Base-by-base conservation (phyloP, 2,888 invertebrate genomes). In the Pomacea canaliculata region DNA sequence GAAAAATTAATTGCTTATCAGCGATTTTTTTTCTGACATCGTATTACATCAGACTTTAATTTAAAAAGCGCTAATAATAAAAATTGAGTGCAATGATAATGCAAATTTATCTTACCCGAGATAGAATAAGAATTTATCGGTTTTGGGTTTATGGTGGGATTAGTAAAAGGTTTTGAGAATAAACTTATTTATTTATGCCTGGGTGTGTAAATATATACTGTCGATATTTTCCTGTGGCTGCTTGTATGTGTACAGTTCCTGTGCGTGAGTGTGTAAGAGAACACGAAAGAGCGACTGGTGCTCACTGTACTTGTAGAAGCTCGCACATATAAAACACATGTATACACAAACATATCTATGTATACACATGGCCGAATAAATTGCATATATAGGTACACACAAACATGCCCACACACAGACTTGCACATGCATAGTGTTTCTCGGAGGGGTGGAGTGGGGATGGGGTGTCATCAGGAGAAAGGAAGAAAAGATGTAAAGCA, bases 391-490 rank as follows among this genome's bases (percentile, higher is more conserved):
- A 72, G 48, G 48, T 46, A 63, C 72, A 65, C 72, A 49, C 72
- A 72, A 63, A 49, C 72, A 72, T 63, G 63, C 72, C 63, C 72
- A 23, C 72, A 65, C 51, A 46, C 18, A 71, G 60, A 10, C 37
- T 23, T n/a, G 10, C 71, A 60, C 71, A 27, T 46, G 37, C 68
- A 10, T 37, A 46, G 9, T 19, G 12, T 27, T 37, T 19, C 19
- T 19, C 13, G 7, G 19, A n/a, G 4, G 23, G 16, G 63, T 12
- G 23, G 12, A 63, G 27, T 18, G 19, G 18, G 9, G 18, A 63
- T 23, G n/a, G 19, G 10, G n/a, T n/a, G n/a, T 68, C 68, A 10
- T 68, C 19, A n/a, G 16, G 2, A 27, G 63, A 12, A 63, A 63
- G 63, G 19, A 56, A 56, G 12, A 56, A 56, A 56, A 56, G 51